Conservation (phyloP, 30 jellyfish, hydroid and myxozoan genomes). For the Aurelia aurita region DNA sequence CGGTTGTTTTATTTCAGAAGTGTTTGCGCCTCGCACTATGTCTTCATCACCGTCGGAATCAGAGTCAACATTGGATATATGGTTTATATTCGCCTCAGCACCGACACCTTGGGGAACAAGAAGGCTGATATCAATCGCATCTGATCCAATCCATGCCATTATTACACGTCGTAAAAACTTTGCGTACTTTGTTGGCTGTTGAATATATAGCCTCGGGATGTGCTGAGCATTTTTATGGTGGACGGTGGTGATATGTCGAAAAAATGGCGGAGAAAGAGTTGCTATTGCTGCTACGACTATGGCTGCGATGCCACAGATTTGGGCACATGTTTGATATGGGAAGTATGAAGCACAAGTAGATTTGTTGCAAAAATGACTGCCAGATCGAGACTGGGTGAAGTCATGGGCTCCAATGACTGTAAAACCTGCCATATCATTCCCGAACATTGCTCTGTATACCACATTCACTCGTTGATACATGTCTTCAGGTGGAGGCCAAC, state of each 20-base stretch:
- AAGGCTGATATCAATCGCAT: neutral
- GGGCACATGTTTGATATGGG: neutral
- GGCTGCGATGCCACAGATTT: neutral
- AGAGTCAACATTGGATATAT: neutral
- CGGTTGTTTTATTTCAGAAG: neutral
- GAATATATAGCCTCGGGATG: neutral
- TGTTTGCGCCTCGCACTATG: neutral
- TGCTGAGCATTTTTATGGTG: constrained; percentile 1
- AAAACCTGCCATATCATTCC: neutral
- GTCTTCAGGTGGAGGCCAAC: constrained; percentile 24
- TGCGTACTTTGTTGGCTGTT: constrained; percentile 9
- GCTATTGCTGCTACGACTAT: constrained; percentile 6
- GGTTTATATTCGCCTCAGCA: neutral
- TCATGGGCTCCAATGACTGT: constrained; percentile 1
- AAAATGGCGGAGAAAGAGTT: constrained; percentile 5
- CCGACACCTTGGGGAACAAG: neutral
- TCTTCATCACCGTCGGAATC: constrained; percentile 8
- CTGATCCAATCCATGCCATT: constrained; percentile 1
- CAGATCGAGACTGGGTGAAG: neutral
- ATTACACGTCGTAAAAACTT: neutral
- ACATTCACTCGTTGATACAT: neutral
- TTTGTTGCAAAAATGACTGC: neutral
- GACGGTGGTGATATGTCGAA: neutral
- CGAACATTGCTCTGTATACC: neutral
- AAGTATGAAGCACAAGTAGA: neutral